Percentiles rank a stretch among this genome's conserved stretches.
phyloP scores from a whole-genome alignment of 2,888 invertebrate genomes.

The Anthrax anthrax region DNA sequence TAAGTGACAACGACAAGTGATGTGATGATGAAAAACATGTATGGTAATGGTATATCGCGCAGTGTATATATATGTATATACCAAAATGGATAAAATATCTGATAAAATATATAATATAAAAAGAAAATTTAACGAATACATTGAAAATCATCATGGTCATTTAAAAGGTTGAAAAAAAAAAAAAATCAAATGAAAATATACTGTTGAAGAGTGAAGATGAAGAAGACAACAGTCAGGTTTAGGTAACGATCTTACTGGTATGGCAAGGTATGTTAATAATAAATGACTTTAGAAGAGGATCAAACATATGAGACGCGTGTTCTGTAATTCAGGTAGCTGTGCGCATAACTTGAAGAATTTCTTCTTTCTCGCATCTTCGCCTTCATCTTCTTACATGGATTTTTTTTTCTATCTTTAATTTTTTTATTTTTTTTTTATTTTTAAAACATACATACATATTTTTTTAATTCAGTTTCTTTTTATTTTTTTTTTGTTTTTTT shows the following conservation, averaged over 20 bases:
- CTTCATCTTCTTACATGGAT: conserved; percentile 4
- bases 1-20: too few species aligned
- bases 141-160: not conserved
- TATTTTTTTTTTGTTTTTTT: not conserved
- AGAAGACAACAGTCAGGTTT: not conserved
- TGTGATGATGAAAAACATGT: too few species aligned
- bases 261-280: conserved; percentile 3
- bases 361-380: conserved; percentile 3
- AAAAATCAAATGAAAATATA: too few species aligned
- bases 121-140: not conserved
- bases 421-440: not conserved
- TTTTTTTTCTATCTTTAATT: not conserved
- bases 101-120: too few species aligned
- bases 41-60: too few species aligned
- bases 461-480: not conserved
- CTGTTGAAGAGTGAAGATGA: not conserved
- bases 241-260: not conserved
- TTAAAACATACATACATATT: not conserved
- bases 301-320: conserved; percentile 23
- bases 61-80: too few species aligned
- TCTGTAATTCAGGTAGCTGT: conserved; percentile 25
- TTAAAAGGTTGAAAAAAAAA: not conserved
- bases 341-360: conserved; percentile 19
- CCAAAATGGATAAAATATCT: too few species aligned
- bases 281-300: conserved; percentile 6